phyloP scores from a whole-genome alignment of 2,888 invertebrate species.

The Callinectes sapidus region DNA sequence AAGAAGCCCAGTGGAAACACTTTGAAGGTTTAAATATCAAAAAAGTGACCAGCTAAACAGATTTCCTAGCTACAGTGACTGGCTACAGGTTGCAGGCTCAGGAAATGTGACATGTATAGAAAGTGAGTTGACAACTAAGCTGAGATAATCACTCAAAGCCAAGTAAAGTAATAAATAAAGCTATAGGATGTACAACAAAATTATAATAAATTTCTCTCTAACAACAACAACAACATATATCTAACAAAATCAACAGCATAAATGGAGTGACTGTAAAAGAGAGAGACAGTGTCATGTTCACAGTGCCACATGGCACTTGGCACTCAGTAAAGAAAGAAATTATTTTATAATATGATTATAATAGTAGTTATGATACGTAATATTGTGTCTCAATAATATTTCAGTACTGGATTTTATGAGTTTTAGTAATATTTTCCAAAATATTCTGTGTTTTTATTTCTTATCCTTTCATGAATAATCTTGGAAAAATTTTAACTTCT shows the following conservation, averaged over 20 bases:
- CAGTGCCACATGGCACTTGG: not conserved
- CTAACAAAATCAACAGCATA: slow-evolving; percentile 35
- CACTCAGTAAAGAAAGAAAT: not conserved
- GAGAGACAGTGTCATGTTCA: slow-evolving; percentile 9
- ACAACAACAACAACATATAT: slow-evolving; percentile 42
- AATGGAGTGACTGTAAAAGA: slow-evolving; percentile 19
- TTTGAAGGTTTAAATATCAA: slow-evolving; percentile 13
- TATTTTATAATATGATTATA: no score
- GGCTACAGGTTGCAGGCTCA: not conserved
- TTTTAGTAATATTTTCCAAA: not conserved
- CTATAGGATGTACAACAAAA: slow-evolving; percentile 38
- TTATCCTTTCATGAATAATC: not conserved
- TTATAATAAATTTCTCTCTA: slow-evolving; percentile 34
- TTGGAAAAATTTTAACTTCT: not conserved
- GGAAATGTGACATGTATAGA: slow-evolving; percentile 8
- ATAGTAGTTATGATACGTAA: not conserved
- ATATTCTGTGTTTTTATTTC: not conserved
- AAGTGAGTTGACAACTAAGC: slow-evolving; percentile 30
- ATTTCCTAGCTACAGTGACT: not conserved
- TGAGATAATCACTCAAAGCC: slow-evolving; percentile 30
- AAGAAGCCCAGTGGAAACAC: not conserved
- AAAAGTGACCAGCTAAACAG: not conserved
- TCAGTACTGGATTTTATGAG: not conserved
- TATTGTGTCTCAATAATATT: not conserved
- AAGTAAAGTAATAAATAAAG: slow-evolving; percentile 38